Base-by-base conservation (phyloP, 2,888 invertebrate genomes). In the Alcis repandata region DNA sequence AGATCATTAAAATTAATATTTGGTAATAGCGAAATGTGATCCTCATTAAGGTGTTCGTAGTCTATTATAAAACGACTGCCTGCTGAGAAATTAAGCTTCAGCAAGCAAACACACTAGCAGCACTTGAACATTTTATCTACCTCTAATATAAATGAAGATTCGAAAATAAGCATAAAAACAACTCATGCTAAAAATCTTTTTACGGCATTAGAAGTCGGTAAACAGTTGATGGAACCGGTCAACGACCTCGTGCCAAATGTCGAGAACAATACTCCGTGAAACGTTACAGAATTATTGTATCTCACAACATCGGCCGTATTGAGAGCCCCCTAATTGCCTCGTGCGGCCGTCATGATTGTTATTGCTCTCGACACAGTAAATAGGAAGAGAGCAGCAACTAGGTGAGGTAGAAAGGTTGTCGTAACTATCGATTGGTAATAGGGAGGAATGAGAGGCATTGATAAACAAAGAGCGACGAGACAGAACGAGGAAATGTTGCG, bases 191-290 rank as follows among this genome's bases (percentile, higher is more conserved):
- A 59, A 64, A 77, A 79, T 80, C 78, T 79, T 83, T 83, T 83
- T 84, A 78, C 73, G 77, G 71, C 67, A 80, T 79, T 77, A 77
- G 78, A 83, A 81, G 81, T 80, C 79, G 69, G 81, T 82, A 87
- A 86, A 87, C 78, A 86, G 85, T 83, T 85, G 84, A 86, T 84
- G 84, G 85, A 80, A 73, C 73, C 79, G 88, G 88, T 89, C 90
- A 76, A 79, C 78, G 89, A 89, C 89, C 91, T 81, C 80, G 79
- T 74, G 85, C 87, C 85, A 86, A 90, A 90, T 88, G 85, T 85
- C 84, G 86, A 89, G 86, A 90, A 91, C 90, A 91, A 90, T 90
- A 88, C 87, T 82, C 83, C 77, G 86, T 85, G 81, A 81, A 83
- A 76, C 81, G 80, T 75, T 82, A 84, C 78, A 79, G 72, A 85